Conservation (phyloP, 2,113 vertebrate genomes). For the Pseudopodoces humilis region DNA sequence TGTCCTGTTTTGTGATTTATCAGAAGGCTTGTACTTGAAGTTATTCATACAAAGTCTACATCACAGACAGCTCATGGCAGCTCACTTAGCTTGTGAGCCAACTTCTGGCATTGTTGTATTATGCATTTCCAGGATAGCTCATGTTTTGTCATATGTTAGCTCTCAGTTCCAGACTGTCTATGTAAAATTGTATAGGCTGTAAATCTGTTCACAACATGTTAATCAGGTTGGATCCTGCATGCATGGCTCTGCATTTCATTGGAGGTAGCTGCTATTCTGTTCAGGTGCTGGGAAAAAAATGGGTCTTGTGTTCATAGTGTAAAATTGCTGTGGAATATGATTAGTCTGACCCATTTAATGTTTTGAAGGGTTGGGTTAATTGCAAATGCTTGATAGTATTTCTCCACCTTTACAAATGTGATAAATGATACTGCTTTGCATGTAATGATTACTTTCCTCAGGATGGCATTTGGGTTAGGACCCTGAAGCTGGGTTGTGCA, state of each 20-base stretch:
- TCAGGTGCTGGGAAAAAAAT: not conserved
- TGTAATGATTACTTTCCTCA: not conserved
- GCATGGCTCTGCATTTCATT: not conserved
- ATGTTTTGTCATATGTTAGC: not conserved
- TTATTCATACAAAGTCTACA: not conserved
- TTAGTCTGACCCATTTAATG: not conserved
- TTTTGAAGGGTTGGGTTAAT: conserved; percentile 29
- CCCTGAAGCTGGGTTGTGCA: not conserved
- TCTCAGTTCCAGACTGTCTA: not conserved
- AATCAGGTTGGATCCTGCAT: not conserved
- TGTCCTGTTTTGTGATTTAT: not conserved
- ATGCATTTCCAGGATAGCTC: not conserved
- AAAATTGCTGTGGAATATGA: not conserved
- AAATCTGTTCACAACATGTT: not conserved
- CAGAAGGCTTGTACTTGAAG: not conserved
- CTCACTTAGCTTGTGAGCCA: not conserved
- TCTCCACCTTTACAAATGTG: conserved; percentile 9
- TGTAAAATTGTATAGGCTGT: not conserved
- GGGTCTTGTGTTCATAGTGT: not conserved
- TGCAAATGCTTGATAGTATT: conserved; percentile 6
- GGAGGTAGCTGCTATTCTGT: not conserved
- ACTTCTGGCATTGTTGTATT: not conserved
- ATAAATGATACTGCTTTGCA: conserved; percentile 28
- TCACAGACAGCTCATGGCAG: not conserved
- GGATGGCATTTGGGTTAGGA: not conserved